A percentile compares a stretch with the other conserved stretches of the same genome.
Evolutionary conservation across 2,888 invertebrate species (phyloP).

Genomic region (Drosophila rubida): DNA sequence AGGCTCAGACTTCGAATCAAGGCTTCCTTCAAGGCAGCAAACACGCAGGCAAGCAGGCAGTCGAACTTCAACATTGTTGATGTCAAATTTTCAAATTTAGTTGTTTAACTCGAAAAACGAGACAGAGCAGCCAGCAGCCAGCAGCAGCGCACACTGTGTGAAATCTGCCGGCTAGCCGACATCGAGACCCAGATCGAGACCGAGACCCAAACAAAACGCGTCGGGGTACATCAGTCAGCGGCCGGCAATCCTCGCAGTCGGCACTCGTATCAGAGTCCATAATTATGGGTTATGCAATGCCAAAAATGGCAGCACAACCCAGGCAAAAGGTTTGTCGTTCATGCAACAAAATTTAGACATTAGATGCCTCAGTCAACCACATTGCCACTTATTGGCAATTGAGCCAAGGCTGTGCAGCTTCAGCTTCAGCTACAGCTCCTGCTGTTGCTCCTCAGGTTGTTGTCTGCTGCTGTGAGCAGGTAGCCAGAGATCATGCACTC

Average conservation of each 20-base stretch:
- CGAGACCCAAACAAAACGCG: conserved; percentile 66
- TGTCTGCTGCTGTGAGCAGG: conserved; percentile 69
- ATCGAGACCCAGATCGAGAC: neutral
- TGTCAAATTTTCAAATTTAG: conserved; percentile 80
- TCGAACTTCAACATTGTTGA: conserved; percentile 66
- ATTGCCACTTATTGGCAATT: conserved; percentile 78
- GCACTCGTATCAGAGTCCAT: conserved; percentile 26
- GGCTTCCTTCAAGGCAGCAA: conserved; percentile 63
- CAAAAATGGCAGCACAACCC: conserved; percentile 42
- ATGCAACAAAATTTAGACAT: conserved; percentile 77
- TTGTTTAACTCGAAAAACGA: conserved; percentile 80
- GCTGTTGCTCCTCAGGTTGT: too few species aligned
- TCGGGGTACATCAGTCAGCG: conserved; percentile 64
- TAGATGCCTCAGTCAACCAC: conserved; percentile 58
- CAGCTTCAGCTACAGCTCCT: conserved; percentile 6
- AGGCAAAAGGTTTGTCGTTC: conserved; percentile 48
- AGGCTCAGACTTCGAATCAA: conserved; percentile 17
- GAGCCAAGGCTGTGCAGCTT: conserved; percentile 36
- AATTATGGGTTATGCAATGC: conserved; percentile 75
- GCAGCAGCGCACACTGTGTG: conserved; percentile 29
- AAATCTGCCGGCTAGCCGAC: conserved; percentile 9
- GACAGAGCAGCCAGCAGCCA: conserved; percentile 37
- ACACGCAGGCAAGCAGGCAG: conserved; percentile 30
- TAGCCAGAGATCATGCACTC: conserved; percentile 72
- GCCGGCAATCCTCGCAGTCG: conserved; percentile 12